A percentile compares a stretch with the other conserved stretches of the same genome.
phyloP scores from a whole-genome alignment of 2,888 invertebrate species.

The Escarpia spicata region DNA sequence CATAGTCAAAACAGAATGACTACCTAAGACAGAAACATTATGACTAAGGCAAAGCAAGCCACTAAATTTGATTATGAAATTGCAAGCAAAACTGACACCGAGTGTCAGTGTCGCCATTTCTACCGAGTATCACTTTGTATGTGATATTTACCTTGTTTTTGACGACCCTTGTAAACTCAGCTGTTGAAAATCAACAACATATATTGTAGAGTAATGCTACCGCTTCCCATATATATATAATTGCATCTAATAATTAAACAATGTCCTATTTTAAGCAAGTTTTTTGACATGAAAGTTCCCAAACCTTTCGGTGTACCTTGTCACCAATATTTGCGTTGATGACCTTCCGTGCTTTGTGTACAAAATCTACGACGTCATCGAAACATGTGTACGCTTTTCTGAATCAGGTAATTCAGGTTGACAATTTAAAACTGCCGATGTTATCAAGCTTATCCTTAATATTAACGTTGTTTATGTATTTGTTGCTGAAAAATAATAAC shows the following conservation, averaged over 20 bases:
- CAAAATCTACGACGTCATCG: constrained; percentile 4
- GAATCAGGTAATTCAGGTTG: background rate
- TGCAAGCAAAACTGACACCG: background rate
- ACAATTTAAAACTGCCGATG: background rate
- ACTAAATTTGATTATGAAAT: background rate
- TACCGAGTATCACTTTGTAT: background rate
- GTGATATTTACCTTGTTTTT: background rate
- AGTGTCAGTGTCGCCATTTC: background rate
- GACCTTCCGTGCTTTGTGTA: constrained; percentile 16
- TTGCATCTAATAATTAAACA: background rate
- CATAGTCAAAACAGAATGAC: background rate
- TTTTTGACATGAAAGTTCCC: background rate
- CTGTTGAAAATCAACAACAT: background rate
- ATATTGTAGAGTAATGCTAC: background rate
- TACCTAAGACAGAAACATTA: background rate
- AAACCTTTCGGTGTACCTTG: background rate
- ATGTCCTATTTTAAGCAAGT: background rate
- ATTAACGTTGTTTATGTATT: background rate
- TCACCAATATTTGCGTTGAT: constrained; percentile 6
- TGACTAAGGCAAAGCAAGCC: background rate
- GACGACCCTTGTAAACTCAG: background rate
- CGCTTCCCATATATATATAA: background rate
- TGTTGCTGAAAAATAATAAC: background rate
- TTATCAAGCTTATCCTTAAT: background rate
- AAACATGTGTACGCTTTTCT: constrained; percentile 2